Base-by-base conservation (phyloP, 53 echinoderm and acorn worm species). In the Crossaster papposus region DNA sequence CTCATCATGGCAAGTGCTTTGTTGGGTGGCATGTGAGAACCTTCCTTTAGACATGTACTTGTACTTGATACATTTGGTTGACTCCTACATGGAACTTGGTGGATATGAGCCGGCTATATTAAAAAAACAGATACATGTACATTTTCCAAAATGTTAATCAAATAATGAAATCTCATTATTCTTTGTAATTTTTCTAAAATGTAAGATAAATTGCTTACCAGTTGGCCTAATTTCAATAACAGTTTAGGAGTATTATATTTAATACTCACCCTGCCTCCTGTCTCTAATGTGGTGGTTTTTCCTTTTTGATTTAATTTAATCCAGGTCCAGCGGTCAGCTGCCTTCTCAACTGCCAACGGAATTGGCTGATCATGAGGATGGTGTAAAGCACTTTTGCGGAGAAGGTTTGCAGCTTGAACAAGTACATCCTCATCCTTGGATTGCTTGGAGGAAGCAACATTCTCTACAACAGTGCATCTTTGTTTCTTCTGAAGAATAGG, bases 1-100 rank as follows among this genome's bases (percentile, higher is more conserved):
- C 86, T 54, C 29, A 91, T 53, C 86, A 87, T 79, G 34, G 91
- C 91, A 14, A 87, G 35, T 24, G 52, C 54, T n/a, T 64, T 34
- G 65, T 82, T 82, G 35, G 64, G 30, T 23, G 65, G 36, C 82
- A 82, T 80, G 29, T 58, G 51, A 18, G 78, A 44, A 71, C 24
- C 18, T 34, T 77, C 77, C 15, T 38, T 77, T 15, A 2, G 4
- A 30, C 30, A 30, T 80, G 30, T 5, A 44, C 44, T 54, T 23
- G 20, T 5, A 44, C 44, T 54, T 23, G 20, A 6, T 51, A 44
- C 50, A 8, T 37, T 44, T 38, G 17, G 11, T 36, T 20, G 44
- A 22, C 38, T 44, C 50, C 5, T 78, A 38, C 78, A 11, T 38
- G 78, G 23, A 36, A 78, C 78, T 26, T 78, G 78, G 51, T 26